Evolutionary conservation across 2,113 vertebrate genomes (phyloP).

Genomic region (Channa maculata): DNA sequence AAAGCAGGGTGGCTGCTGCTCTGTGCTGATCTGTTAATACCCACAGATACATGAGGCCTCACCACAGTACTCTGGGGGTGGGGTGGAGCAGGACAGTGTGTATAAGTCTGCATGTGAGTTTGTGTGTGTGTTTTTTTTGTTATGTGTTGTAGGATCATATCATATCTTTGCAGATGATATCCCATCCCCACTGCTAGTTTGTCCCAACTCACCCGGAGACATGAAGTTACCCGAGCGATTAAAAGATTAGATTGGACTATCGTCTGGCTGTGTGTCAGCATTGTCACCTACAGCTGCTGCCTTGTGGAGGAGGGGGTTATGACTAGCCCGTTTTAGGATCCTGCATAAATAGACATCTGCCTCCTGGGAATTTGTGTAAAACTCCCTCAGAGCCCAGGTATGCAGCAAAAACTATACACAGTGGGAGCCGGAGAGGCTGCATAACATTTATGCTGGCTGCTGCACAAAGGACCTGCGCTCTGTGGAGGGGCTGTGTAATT

Average conservation of each 20-base stretch:
- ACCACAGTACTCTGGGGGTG: slow-evolving; percentile 44
- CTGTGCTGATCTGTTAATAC: slow-evolving; percentile 80
- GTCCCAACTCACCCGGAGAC: slow-evolving; percentile 58
- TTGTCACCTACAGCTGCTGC: slow-evolving; percentile 64
- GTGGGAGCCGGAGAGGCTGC: slow-evolving; percentile 53
- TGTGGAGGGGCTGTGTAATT: slow-evolving; percentile 40
- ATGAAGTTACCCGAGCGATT: slow-evolving; percentile 74
- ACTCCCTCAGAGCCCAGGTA: slow-evolving; percentile 49
- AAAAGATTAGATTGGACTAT: slow-evolving; percentile 78
- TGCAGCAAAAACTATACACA: slow-evolving; percentile 48
- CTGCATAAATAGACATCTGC: slow-evolving; percentile 69
- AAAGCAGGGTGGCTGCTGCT: slow-evolving; percentile 78
- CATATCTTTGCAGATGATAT: slow-evolving; percentile 67
- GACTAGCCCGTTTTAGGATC: slow-evolving; percentile 63
- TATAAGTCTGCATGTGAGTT: slow-evolving; percentile 43
- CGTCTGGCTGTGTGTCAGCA: slow-evolving; percentile 63
- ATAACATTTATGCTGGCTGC: slow-evolving; percentile 48
- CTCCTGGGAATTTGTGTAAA: slow-evolving; percentile 68
- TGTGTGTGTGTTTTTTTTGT: slow-evolving; percentile 35
- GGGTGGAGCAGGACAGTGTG: slow-evolving; percentile 56
- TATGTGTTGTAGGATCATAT: slow-evolving; percentile 65
- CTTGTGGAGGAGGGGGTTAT: slow-evolving; percentile 13
- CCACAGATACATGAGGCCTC: slow-evolving; percentile 68
- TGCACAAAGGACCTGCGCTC: slow-evolving; percentile 44
- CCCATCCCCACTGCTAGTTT: slow-evolving; percentile 36